phyloP scores from a whole-genome alignment of 2,113 vertebrate species.

The Isurus oxyrinchus region DNA sequence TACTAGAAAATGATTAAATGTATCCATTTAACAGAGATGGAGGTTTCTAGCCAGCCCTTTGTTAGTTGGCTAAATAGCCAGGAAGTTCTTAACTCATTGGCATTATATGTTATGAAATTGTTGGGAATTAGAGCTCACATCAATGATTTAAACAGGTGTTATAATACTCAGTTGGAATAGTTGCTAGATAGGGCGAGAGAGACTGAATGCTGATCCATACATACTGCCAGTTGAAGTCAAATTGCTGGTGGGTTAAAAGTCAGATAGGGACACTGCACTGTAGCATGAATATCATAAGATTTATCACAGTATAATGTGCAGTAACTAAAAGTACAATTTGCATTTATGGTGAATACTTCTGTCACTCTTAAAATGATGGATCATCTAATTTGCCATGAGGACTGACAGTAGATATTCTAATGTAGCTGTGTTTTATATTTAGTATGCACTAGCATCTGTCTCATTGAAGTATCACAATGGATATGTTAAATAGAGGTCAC shows the following conservation, averaged over 20 bases:
- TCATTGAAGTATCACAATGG: neutral
- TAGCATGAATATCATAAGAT: neutral
- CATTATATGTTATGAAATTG: neutral
- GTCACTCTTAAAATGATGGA: conserved; percentile 17
- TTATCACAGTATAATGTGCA: neutral
- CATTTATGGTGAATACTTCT: neutral
- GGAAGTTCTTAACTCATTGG: neutral
- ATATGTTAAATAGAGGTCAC: conserved; percentile 22
- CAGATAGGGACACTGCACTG: neutral
- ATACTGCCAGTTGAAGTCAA: neutral
- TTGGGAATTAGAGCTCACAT: neutral
- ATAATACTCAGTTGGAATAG: neutral
- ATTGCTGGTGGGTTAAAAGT: neutral
- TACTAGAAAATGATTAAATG: neutral
- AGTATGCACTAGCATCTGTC: neutral
- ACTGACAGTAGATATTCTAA: neutral
- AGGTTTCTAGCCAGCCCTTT: neutral
- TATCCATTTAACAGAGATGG: neutral
- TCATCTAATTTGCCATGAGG: neutral
- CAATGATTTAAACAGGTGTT: neutral
- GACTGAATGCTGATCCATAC: neutral
- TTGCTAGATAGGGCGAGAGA: neutral
- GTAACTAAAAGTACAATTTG: conserved; percentile 11
- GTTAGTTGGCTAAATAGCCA: neutral
- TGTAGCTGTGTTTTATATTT: neutral